These are phyloP conservation scores for Sandelia bainsii DNA, from an alignment of 2,797 vertebrate genomes.

Conservation along the genomic window DNA sequence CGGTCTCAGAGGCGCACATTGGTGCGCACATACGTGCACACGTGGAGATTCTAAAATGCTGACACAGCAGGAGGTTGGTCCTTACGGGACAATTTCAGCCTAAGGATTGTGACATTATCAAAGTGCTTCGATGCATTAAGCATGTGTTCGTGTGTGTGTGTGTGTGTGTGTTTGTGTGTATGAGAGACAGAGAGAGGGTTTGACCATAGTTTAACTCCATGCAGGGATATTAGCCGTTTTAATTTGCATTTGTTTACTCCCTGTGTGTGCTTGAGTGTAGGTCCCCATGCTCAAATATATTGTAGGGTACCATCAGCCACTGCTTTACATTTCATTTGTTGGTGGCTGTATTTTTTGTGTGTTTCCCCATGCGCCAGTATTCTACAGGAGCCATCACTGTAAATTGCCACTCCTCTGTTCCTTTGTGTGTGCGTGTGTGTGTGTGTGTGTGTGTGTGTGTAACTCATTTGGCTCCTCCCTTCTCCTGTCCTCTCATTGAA, in stretches of 20 bases:
- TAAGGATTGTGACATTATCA: slow-evolving; percentile 67
- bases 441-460: slow-evolving; percentile 13
- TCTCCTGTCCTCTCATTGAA: slow-evolving; percentile 81
- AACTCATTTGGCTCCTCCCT: slow-evolving; percentile 41
- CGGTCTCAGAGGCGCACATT: slow-evolving; percentile 28
- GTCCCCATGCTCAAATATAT: slow-evolving; percentile 19
- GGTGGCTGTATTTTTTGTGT: slow-evolving; percentile 35
- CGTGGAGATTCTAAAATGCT: slow-evolving; percentile 35
- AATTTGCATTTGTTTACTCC: slow-evolving; percentile 30
- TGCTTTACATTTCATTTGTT: slow-evolving; percentile 36
- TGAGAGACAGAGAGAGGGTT: not conserved
- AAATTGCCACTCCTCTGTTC: slow-evolving; percentile 29
- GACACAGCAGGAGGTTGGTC: slow-evolving; percentile 48
- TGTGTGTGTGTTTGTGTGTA: slow-evolving; percentile 2
- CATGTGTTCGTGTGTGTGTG: slow-evolving; percentile 12
- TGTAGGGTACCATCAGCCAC: slow-evolving; percentile 14
- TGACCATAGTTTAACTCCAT: slow-evolving; percentile 27
- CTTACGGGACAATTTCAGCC: slow-evolving; percentile 58
- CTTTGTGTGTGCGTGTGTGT: slow-evolving; percentile 31
- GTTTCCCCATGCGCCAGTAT: slow-evolving; percentile 26
- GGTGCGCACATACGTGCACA: not conserved
- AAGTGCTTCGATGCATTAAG: slow-evolving; percentile 44
- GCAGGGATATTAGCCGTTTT: slow-evolving; percentile 22
- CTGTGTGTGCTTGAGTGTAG: not conserved
- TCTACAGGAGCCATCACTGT: slow-evolving; percentile 35